Base-by-base conservation (phyloP, 2,113 vertebrate genomes). In the Sebastes schlegelii region DNA sequence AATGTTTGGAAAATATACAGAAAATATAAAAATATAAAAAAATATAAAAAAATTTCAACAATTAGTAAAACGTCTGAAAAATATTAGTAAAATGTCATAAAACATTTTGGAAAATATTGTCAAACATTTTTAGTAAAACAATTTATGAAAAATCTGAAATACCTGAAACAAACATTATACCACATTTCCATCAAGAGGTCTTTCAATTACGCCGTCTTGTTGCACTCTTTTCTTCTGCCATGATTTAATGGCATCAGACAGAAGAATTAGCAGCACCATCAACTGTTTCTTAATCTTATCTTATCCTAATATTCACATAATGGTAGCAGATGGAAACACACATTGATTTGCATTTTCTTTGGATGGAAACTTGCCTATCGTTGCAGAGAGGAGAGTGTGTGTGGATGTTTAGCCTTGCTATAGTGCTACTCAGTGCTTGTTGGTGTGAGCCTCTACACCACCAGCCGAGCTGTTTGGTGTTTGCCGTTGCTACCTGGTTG, bases 381-480 rank as follows among this genome's bases (percentile, higher is more conserved):
- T 14, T 58, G 8, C 1, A 23, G 21, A 14, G 11, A 6, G 21
- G 8, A 3, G 9, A 55, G 51, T 26, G 67, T 13, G 26, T 43
- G 64, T 34, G 77, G 40, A 8, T 40, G 45, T 76, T 9, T 43
- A 61, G 52, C 26, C 45, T 68, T 26, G 72, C 51, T 71, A 14
- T 51, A 61, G 64, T 85, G 78, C 46, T 55, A 23, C 64, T 86
- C 51, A 77, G 71, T 23, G 84, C 71, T 54, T 70, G 72, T 54
- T 84, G 83, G n/a, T 79, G 74, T 67, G 82, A 77, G 72, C 57
- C 12, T 4, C 48, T 6, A 16, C 61, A 10, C 13, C 8, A 49
- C 8, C 34, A 26, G 51, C 21, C 2, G 0, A 51, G 66, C n/a
- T 60, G 67, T 58, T 80, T 84, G 82, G 17, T 43, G 46, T 80